Base-by-base conservation (phyloP, 2,888 invertebrate genomes). In the Dasysyrphus tricinctus region DNA sequence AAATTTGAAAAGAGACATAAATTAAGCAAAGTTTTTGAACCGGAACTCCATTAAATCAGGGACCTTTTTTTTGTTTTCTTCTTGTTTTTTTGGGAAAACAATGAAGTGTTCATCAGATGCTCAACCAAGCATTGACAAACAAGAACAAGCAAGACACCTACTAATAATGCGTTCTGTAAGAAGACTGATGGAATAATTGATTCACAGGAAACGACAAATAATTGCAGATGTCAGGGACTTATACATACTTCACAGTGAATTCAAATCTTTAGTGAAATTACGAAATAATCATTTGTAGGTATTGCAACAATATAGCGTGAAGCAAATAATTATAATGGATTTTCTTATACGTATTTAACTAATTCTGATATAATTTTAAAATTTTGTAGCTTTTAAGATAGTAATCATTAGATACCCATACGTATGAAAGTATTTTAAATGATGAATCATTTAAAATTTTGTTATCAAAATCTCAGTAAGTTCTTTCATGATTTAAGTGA, bases 1-100 rank as follows among this genome's bases (percentile, higher is more conserved):
- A 85, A 80, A 76, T 76, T 76, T n/a, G 24, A 51, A 37, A 72
- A 19, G 32, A 72, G 80, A 85, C 81, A 81, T 85, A 85, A 85
- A 85, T 85, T 85, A 85, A 65, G 77, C 37, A 81, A 70, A 81
- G 9, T 69, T 74, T 81, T 85, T 85, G 85, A 85, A 85, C 85
- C 81, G 81, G 77, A 85, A 85, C 85, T 49, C 74, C 73, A 81
- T 85, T 81, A 67, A 77, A 85, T 78, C 69, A 81, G 81, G 77
- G 32, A 70, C 44, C 63, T 75, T 54, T 63, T 19, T 16, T 63
- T 57, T 61, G 56, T 72, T 34, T 34, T 44, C 12, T 54, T 12
- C 1, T 39, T 14, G 12, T 19, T 61, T 65, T n/a, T 49, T 47
- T 47, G 47, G 47, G 75, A 59, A 84, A 67, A 84, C 80, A 84